Percentiles rank a stretch among this genome's conserved stretches.
phyloP scores from a whole-genome alignment of 2,113 vertebrate genomes.

The Pachypanchax playfairii region DNA sequence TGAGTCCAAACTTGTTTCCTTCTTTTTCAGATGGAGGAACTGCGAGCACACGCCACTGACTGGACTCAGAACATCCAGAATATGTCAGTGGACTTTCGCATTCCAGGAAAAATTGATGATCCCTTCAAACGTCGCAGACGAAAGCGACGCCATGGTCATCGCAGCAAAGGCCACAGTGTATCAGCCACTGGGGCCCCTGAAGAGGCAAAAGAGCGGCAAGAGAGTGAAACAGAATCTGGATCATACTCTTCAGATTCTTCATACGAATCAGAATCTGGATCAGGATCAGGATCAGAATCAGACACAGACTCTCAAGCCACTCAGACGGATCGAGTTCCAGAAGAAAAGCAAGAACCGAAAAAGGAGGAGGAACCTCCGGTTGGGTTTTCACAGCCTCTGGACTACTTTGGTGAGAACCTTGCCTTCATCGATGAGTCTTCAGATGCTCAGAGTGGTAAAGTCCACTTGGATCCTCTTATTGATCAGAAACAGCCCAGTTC shows the following conservation, averaged over 20 bases:
- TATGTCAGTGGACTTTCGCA: slow-evolving; percentile 84
- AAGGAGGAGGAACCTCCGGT: slow-evolving; percentile 46
- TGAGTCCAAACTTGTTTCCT: not conserved
- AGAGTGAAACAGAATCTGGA: slow-evolving; percentile 60
- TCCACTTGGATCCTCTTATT: slow-evolving; percentile 71
- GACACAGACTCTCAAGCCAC: slow-evolving; percentile 75
- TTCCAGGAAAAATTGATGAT: slow-evolving; percentile 80
- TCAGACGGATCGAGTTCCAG: slow-evolving; percentile 71
- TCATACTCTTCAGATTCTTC: slow-evolving; percentile 72
- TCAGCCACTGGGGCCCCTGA: slow-evolving; percentile 33
- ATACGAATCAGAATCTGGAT: slow-evolving; percentile 25
- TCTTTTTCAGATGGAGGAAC: slow-evolving; percentile 84
- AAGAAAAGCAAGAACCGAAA: slow-evolving; percentile 41
- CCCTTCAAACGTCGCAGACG: slow-evolving; percentile 71
- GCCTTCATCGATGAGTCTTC: slow-evolving; percentile 92
- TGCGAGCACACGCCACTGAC: slow-evolving; percentile 88
- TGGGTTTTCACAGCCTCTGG: slow-evolving; percentile 78
- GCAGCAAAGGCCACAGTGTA: slow-evolving; percentile 44
- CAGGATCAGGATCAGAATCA: slow-evolving; percentile 68
- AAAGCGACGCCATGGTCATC: slow-evolving; percentile 67
- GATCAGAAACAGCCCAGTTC: slow-evolving; percentile 46
- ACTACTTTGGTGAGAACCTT: slow-evolving; percentile 89
- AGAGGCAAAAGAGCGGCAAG: slow-evolving; percentile 35
- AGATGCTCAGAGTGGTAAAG: slow-evolving; percentile 83
- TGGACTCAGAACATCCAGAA: slow-evolving; percentile 87